Percentiles rank a stretch among this genome's conserved stretches.
phyloP scores from a whole-genome alignment of 1,140 invertebrate species.

The Sitobion miscanthi region DNA sequence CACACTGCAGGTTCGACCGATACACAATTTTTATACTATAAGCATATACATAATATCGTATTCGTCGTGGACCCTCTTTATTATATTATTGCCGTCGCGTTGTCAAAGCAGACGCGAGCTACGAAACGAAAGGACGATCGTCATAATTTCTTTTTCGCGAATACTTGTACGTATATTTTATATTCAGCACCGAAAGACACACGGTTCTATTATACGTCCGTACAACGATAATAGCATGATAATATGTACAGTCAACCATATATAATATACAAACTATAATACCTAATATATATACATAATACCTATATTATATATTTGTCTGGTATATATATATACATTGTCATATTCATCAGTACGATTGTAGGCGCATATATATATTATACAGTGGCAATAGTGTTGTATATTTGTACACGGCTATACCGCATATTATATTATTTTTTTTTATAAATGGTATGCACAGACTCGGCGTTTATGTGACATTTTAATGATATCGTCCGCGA shows the following conservation, averaged over 20 bases:
- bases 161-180: not conserved
- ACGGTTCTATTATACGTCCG: not conserved
- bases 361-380: too few relatives aligned
- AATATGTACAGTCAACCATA: not conserved
- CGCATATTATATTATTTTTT: not conserved
- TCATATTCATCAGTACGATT: not conserved
- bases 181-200: not conserved
- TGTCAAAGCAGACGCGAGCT: not conserved
- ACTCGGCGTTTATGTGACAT: not conserved
- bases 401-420: not conserved
- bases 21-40: not conserved
- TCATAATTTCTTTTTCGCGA: not conserved
- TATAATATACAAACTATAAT: too few relatives aligned
- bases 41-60: not conserved
- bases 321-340: not conserved
- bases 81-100: not conserved
- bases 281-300: too few relatives aligned
- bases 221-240: not conserved
- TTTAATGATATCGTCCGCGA: not conserved
- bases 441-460: not conserved
- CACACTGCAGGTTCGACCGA: too few relatives aligned
- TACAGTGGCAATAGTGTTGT: not conserved
- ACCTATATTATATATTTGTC: too few relatives aligned
- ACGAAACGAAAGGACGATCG: not conserved
- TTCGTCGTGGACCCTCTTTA: not conserved